phyloP scores from a whole-genome alignment of 2,797 vertebrate species.

The Lateolabrax maculatus region DNA sequence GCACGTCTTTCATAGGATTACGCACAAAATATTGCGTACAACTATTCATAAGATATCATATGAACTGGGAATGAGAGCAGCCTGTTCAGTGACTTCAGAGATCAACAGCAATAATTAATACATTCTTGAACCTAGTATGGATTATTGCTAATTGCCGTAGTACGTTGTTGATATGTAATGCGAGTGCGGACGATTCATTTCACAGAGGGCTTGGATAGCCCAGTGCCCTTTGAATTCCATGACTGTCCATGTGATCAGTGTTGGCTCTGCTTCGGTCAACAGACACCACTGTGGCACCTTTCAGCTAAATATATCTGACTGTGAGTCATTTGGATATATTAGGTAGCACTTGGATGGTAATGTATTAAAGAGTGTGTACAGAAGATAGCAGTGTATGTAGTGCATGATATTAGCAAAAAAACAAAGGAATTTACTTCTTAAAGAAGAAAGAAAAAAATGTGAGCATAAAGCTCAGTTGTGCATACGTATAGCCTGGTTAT shows the following conservation, averaged over 20 bases:
- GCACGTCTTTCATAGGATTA: no score
- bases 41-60: no score
- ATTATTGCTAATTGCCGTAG: neutral
- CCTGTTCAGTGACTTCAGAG: neutral
- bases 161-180: neutral
- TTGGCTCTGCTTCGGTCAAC: slow-evolving; percentile 23
- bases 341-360: neutral
- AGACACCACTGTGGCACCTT: slow-evolving; percentile 12
- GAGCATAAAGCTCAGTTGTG: no score
- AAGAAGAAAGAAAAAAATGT: no score
- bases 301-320: slow-evolving; percentile 62
- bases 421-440: no score
- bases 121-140: neutral
- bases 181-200: neutral
- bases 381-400: neutral
- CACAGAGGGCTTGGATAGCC: slow-evolving; percentile 7
- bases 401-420: neutral
- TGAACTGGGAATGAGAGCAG: no score
- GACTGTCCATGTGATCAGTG: slow-evolving; percentile 43
- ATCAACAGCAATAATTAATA: no score
- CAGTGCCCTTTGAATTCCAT: slow-evolving; percentile 41
- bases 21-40: no score
- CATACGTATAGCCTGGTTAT: no score
- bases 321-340: slow-evolving; percentile 11
- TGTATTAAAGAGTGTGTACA: neutral